A percentile compares a stretch with the other conserved stretches of the same genome.
These are phyloP conservation scores for Adrianichthys oophorus DNA, from an alignment of 2,797 vertebrate species.

Conservation along the genomic window DNA sequence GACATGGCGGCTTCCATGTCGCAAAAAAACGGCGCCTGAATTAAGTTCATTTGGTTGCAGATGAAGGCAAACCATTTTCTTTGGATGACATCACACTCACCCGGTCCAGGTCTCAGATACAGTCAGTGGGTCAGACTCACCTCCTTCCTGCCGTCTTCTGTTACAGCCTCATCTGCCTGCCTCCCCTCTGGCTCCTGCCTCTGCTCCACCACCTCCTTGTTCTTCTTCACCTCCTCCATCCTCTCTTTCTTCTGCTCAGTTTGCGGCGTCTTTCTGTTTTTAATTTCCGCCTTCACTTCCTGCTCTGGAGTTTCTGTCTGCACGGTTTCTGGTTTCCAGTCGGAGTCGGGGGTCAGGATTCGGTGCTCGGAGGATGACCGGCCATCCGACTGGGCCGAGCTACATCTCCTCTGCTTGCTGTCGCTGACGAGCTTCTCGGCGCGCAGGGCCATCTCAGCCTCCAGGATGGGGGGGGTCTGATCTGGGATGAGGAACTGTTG, in stretches of 20 bases:
- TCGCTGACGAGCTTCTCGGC: slow-evolving; percentile 51
- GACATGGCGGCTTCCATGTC: too few relatives aligned
- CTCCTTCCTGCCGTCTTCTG: slow-evolving; percentile 28
- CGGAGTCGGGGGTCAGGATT: slow-evolving; percentile 22
- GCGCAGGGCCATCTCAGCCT: slow-evolving; percentile 67
- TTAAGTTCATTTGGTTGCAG: too few relatives aligned
- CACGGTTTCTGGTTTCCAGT: slow-evolving; percentile 6
- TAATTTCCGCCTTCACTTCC: neutral
- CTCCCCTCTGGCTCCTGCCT: slow-evolving; percentile 13
- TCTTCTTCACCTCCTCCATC: slow-evolving; percentile 3
- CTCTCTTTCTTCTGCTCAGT: slow-evolving; percentile 5
- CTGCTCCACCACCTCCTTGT: slow-evolving; percentile 23
- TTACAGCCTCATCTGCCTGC: neutral
- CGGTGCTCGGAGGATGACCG: slow-evolving; percentile 27
- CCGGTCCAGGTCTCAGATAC: too few relatives aligned
- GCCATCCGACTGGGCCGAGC: slow-evolving; percentile 38
- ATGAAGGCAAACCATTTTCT: too few relatives aligned
- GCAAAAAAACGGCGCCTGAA: too few relatives aligned
- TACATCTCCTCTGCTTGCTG: slow-evolving; percentile 35
- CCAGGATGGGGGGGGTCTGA: slow-evolving; percentile 70
- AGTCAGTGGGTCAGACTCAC: slow-evolving; percentile 25
- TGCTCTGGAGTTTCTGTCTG: slow-evolving; percentile 24
- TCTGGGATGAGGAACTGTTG: slow-evolving; percentile 79
- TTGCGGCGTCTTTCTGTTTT: slow-evolving; percentile 4
- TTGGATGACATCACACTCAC: too few relatives aligned